Conservation (phyloP, 2,113 vertebrate species). For the Microcebus tavaratra region DNA sequence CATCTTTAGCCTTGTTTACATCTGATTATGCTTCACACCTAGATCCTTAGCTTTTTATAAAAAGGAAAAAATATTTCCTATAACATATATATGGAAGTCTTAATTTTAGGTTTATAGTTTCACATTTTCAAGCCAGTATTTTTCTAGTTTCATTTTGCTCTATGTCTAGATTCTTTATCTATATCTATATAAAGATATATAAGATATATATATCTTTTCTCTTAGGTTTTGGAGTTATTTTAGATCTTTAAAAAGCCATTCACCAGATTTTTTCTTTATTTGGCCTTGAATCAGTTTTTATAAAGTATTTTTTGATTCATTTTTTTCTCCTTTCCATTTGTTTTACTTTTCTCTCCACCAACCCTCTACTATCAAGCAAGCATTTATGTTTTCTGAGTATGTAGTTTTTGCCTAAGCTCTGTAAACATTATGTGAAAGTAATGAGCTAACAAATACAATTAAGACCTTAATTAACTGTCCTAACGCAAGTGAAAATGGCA, state of each 20-base stretch:
- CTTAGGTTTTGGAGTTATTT: constrained; percentile 24
- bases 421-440: constrained; percentile 27
- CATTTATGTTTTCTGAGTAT: constrained; percentile 42
- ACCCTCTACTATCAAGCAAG: background rate
- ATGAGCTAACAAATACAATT: constrained; percentile 42
- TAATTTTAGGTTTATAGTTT: constrained; percentile 38
- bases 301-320: background rate
- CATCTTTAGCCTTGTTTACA: background rate
- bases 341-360: background rate
- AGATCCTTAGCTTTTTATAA: background rate
- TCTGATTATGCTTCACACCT: background rate
- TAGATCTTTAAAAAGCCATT: background rate
- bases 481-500: constrained; percentile 52
- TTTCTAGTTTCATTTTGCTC: background rate
- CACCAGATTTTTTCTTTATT: constrained; percentile 7
- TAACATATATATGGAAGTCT: background rate
- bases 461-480: constrained; percentile 35
- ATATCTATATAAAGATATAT: too few relatives aligned
- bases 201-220: background rate
- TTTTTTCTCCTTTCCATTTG: background rate
- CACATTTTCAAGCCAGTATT: background rate
- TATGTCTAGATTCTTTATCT: background rate
- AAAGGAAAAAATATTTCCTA: background rate
- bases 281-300: background rate
- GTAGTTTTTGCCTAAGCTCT: background rate